phyloP scores from a whole-genome alignment of 2,888 invertebrate species.

The Synanthedon vespiformis region DNA sequence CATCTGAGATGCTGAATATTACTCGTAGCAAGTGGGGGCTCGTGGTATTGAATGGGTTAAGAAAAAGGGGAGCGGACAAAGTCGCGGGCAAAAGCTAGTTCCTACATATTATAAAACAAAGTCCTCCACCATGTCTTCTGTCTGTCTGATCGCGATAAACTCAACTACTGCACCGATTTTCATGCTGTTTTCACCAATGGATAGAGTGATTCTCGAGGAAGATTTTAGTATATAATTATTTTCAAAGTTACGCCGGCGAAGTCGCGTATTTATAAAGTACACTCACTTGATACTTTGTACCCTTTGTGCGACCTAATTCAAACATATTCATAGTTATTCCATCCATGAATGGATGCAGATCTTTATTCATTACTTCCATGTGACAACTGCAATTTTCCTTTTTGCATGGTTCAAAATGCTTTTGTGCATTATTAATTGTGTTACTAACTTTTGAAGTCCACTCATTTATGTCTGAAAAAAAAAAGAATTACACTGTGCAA shows the following conservation, averaged over 20 bases:
- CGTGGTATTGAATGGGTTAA: no score
- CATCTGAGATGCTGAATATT: background rate
- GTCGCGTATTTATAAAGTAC: background rate
- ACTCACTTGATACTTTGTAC: slow-evolving; percentile 55
- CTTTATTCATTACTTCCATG: slow-evolving; percentile 72
- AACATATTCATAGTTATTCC: slow-evolving; percentile 80
- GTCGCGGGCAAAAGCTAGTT: no score
- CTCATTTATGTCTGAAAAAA: slow-evolving; percentile 56
- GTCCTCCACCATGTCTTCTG: no score
- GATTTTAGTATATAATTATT: no score
- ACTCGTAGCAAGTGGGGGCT: background rate
- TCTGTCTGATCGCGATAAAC: no score
- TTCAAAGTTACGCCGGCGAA: no score
- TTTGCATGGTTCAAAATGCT: slow-evolving; percentile 68
- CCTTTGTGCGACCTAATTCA: slow-evolving; percentile 59
- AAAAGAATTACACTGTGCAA: no score
- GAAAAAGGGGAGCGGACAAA: no score
- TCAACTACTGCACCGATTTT: no score
- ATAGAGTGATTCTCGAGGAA: no score
- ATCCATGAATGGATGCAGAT: slow-evolving; percentile 76
- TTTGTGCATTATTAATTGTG: slow-evolving; percentile 60
- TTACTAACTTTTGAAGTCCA: slow-evolving; percentile 43
- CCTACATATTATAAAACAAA: no score
- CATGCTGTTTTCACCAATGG: no score
- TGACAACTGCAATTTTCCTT: slow-evolving; percentile 74